Conservation (phyloP, 2,113 vertebrate species). For the Actenoides lindsayi region DNA sequence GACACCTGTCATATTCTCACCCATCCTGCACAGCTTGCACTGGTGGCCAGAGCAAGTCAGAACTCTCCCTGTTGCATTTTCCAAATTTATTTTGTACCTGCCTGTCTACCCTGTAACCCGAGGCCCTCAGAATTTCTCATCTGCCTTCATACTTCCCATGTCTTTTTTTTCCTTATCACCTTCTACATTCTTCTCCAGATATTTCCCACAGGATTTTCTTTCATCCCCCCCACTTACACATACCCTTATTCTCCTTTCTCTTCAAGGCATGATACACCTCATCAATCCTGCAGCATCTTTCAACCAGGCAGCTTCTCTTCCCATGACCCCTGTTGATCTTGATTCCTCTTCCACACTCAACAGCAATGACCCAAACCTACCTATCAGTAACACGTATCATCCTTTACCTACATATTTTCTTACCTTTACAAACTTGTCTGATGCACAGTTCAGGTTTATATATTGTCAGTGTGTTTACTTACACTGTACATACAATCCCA, state of each 20-base stretch:
- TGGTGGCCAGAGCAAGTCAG: rapidly evolving
- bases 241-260: neutral
- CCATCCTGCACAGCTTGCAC: neutral
- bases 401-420: neutral
- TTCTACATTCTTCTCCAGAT: neutral
- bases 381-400: neutral
- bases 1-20: neutral
- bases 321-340: neutral
- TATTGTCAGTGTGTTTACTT: neutral
- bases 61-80: neutral
- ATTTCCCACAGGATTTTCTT: neutral
- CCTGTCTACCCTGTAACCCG: neutral
- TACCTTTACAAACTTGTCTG: neutral
- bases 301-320: neutral
- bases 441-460: neutral
- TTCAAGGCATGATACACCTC: rapidly evolving
- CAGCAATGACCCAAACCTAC: neutral
- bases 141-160: neutral
- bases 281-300: neutral
- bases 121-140: neutral
- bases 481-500: neutral
- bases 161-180: neutral
- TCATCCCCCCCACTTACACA: neutral
- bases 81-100: neutral
- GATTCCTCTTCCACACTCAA: neutral